Evolutionary conservation across 2,113 vertebrate species (phyloP), one percentile per base, ranked within the genome.

Genomic region (Propithecus coquereli): DNA sequence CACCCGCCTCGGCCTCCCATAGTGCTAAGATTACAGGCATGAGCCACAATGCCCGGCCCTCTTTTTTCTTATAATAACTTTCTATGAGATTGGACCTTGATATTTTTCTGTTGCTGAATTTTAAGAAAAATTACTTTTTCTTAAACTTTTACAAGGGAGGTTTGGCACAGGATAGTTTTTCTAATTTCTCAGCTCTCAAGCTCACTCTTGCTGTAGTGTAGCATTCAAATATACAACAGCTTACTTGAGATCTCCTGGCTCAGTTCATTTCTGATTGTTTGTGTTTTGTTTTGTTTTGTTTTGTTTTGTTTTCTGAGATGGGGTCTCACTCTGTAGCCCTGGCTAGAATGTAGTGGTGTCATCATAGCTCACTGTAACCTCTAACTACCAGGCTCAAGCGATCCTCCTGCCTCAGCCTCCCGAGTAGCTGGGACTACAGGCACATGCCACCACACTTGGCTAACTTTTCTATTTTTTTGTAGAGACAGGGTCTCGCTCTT

Each of bases 91-190:
- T 87, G 84, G n/a, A 65, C 37, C 34, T 43, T 87, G 37, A 65
- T 94, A 40, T 87, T 80, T 86, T 95, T 83, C 34, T 73, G 22
- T 86, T 90, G 65, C 73, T 90, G 61, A 90, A 68, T 71, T 50
- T 93, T 79, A 77, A 71, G 37, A 57, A 91, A 86, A 94, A 54
- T 27, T 87, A 52, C 8, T 95, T 82, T 90, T 87, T 47, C 76
- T 47, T 43, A 22, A 83, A 20, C 47, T 59, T 52, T n/a, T 63
- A 30, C 1, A 79, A 25, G 20, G 37, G 6, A 47, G 34, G 25
- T 17, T 68, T 71, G 22, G 17, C 52, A 22, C 47, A 70, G 59
- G 12, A 74, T 5, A 54, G 66, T 27, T 66, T 43, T 74, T 70
- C 59, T 74, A 82, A 45, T n/a, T 63, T 77, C 52, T 77, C 23